phyloP scores from a whole-genome alignment of 2,113 vertebrate species.

The Chlorodrepanis virens region DNA sequence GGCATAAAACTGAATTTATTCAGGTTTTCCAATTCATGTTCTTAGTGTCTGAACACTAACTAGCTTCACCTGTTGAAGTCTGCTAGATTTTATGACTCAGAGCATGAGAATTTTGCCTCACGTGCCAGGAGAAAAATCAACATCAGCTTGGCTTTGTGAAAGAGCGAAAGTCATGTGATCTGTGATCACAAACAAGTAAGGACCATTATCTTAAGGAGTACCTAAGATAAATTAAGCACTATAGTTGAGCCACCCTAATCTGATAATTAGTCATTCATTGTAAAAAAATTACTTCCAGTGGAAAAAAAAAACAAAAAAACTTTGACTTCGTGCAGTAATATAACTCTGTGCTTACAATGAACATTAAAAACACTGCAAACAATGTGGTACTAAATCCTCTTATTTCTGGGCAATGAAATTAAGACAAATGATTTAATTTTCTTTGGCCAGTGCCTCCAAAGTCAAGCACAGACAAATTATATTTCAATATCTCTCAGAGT shows the following conservation, averaged over 20 bases:
- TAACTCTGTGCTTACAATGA: background rate
- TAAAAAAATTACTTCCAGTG: background rate
- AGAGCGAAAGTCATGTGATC: background rate
- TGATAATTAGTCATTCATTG: background rate
- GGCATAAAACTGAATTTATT: background rate
- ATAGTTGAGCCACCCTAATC: background rate
- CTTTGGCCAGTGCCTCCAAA: background rate
- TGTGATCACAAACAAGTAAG: background rate
- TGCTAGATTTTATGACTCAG: background rate
- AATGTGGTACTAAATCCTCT: background rate
- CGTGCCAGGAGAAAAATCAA: background rate
- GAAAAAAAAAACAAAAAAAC: background rate
- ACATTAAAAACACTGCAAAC: background rate
- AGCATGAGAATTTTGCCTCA: background rate
- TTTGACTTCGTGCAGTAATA: background rate
- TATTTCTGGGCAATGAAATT: background rate
- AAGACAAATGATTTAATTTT: background rate
- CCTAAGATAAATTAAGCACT: background rate
- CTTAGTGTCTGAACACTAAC: background rate
- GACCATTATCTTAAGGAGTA: background rate
- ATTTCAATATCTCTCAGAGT: background rate
- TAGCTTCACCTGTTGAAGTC: background rate
- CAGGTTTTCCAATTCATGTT: background rate
- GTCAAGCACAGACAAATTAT: background rate
- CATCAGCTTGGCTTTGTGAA: background rate